Conservation (phyloP, 1,140 invertebrate genomes). For the Phthorimaea operculella region DNA sequence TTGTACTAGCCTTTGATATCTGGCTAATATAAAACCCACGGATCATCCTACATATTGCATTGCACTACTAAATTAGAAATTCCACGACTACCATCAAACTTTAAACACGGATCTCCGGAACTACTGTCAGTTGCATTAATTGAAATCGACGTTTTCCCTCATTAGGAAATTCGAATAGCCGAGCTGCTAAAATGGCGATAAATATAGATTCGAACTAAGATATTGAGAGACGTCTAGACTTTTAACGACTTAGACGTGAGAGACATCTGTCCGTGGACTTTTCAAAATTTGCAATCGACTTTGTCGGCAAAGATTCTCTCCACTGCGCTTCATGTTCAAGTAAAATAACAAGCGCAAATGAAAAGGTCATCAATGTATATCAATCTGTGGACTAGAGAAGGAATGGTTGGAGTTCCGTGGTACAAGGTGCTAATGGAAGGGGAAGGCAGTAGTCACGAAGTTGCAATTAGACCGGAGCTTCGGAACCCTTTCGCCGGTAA, state of each 20-base stretch:
- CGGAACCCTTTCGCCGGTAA: slow-evolving; percentile 47
- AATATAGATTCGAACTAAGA: slow-evolving; percentile 20
- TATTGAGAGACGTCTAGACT: slow-evolving; percentile 45
- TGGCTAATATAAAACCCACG: too few species aligned
- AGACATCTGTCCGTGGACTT: slow-evolving; percentile 16
- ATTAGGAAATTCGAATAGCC: not conserved
- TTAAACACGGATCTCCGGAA: too few species aligned
- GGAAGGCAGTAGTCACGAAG: slow-evolving; percentile 43
- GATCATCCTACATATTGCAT: too few species aligned
- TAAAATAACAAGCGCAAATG: not conserved
- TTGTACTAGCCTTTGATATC: too few species aligned
- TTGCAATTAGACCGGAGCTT: slow-evolving; percentile 47
- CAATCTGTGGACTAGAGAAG: not conserved
- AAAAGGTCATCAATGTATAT: not conserved
- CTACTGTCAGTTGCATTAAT: too few species aligned
- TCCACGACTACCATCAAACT: too few species aligned
- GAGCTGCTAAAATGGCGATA: not conserved
- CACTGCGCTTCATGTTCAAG: not conserved
- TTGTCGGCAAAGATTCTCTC: not conserved
- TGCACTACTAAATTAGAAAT: too few species aligned
- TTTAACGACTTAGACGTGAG: slow-evolving; percentile 33
- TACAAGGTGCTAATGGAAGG: slow-evolving; percentile 44
- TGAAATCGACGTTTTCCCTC: not conserved
- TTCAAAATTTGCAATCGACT: slow-evolving; percentile 9
- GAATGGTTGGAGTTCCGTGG: slow-evolving; percentile 10